phyloP scores from a whole-genome alignment of 2,888 invertebrate genomes.

The Xiphydria camelus region DNA sequence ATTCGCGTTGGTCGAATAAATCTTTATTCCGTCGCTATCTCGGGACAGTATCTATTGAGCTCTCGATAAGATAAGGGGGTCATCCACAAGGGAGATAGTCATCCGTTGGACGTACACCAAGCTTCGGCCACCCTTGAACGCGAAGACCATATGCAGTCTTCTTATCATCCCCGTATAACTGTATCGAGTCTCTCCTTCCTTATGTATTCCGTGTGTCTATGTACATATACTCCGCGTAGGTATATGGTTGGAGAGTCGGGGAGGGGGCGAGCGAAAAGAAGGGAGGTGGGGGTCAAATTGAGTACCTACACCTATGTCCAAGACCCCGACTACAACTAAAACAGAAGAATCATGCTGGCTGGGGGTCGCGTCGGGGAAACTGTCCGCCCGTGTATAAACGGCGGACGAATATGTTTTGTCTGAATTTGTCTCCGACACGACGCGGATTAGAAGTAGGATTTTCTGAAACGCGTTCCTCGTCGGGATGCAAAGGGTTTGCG shows the following conservation, averaged over 20 bases:
- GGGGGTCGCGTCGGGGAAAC: constrained; percentile 34
- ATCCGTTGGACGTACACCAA: constrained; percentile 39
- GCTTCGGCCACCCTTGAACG: constrained; percentile 32
- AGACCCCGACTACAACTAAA: constrained; percentile 40
- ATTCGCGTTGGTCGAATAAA: neutral
- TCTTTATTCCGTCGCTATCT: constrained; percentile 36
- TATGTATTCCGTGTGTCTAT: constrained; percentile 14
- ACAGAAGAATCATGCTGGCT: constrained; percentile 57
- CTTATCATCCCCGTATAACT: constrained; percentile 32
- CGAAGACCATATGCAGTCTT: constrained; percentile 44
- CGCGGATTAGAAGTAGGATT: no score
- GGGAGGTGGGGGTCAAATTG: constrained; percentile 27
- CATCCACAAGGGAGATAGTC: constrained; percentile 38
- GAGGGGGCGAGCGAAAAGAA: no score
- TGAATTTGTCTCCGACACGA: no score
- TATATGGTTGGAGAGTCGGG: constrained; percentile 8
- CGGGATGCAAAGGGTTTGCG: no score
- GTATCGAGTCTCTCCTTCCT: neutral
- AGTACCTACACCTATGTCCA: constrained; percentile 35
- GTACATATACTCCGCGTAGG: constrained; percentile 15
- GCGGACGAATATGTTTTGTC: neutral
- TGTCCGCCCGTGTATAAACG: constrained; percentile 19
- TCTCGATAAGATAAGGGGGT: constrained; percentile 46
- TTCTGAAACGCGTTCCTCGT: no score
- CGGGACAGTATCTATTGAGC: constrained; percentile 43